These are phyloP conservation scores for Colletes latitarsis DNA, from an alignment of 1,140 invertebrate species.

Conservation along the genomic window DNA sequence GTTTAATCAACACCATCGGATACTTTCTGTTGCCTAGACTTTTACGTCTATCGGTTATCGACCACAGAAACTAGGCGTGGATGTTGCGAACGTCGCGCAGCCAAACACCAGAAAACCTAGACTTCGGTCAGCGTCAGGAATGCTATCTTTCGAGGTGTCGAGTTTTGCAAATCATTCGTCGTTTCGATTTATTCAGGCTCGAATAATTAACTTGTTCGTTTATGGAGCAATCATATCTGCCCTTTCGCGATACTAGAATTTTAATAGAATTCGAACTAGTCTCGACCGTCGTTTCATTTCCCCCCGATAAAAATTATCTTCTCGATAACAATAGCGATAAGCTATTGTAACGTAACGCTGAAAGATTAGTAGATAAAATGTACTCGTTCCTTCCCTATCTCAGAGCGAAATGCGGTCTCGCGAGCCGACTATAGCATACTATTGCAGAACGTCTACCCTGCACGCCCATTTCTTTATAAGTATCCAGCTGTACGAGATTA, in stretches of 20 bases:
- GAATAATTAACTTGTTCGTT: background rate
- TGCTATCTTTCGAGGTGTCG: background rate
- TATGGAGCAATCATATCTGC: background rate
- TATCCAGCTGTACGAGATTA: slow-evolving; percentile 25
- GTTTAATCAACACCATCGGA: background rate
- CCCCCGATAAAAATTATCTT: background rate
- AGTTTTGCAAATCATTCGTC: background rate
- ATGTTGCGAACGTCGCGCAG: background rate
- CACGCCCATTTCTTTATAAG: slow-evolving; percentile 37
- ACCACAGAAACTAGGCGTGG: slow-evolving; percentile 34
- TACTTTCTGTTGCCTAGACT: background rate
- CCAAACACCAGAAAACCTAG: slow-evolving; percentile 15
- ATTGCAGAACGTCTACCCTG: slow-evolving; percentile 31
- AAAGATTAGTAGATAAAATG: slow-evolving; percentile 22
- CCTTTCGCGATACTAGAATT: background rate
- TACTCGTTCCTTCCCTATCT: background rate
- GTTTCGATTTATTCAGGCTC: background rate
- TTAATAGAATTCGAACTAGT: background rate
- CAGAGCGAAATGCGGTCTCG: background rate
- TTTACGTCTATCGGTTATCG: background rate
- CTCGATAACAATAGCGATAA: background rate
- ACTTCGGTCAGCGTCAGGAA: background rate
- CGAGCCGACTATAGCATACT: background rate
- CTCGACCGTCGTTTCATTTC: background rate
- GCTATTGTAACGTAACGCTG: background rate